Evolutionary conservation across 2,888 invertebrate genomes (phyloP).

Genomic region (Cataglyphis rosenhaueri): DNA sequence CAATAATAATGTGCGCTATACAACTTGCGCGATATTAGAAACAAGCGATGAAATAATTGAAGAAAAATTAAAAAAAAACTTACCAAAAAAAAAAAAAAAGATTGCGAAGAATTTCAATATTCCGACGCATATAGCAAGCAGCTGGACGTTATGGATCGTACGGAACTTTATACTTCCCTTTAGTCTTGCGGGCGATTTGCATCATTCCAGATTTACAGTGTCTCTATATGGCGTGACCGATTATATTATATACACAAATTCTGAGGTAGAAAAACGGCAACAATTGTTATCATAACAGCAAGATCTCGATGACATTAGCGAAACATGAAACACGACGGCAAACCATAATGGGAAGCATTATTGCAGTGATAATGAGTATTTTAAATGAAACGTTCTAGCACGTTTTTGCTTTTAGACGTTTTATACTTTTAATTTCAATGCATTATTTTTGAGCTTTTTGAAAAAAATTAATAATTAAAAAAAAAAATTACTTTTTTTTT

Average conservation of each 20-base stretch:
- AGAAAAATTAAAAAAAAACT: background rate
- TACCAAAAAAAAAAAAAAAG: background rate
- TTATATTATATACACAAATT: conserved; percentile 60
- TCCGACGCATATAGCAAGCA: background rate
- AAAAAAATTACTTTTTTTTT: background rate
- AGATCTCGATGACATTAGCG: conserved; percentile 56
- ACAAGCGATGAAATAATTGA: background rate
- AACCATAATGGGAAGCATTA: conserved; percentile 53
- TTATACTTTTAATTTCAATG: background rate
- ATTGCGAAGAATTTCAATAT: conserved; percentile 22
- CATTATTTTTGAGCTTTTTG: background rate
- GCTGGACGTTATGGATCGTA: background rate
- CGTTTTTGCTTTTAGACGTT: background rate
- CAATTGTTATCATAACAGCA: conserved; percentile 56
- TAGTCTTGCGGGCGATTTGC: conserved; percentile 13
- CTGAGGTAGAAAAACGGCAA: conserved; percentile 50
- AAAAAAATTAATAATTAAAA: background rate
- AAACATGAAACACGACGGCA: conserved; percentile 23
- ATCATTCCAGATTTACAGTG: conserved; percentile 48
- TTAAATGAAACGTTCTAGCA: background rate
- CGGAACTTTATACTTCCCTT: background rate
- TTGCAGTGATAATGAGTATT: conserved; percentile 59
- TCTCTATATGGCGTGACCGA: background rate
- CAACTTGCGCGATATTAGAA: background rate
- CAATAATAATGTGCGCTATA: background rate